These are phyloP conservation scores for Hydrotaea diabolus DNA, from an alignment of 2,888 invertebrate species.

Conservation along the genomic window DNA sequence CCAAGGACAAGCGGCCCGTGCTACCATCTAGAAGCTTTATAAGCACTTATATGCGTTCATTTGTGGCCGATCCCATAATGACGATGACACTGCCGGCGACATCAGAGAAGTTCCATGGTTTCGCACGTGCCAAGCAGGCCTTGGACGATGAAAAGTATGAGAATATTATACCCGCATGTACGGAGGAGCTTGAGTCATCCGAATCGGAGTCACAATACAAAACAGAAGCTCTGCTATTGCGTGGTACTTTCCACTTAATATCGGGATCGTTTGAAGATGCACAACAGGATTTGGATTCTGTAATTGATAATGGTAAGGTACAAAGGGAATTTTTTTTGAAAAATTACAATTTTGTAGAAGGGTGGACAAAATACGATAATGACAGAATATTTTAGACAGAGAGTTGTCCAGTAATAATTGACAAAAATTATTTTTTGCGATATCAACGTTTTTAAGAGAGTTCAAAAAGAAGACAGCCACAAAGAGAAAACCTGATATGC, in stretches of 20 bases:
- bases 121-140: constrained; percentile 86
- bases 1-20: constrained; percentile 85
- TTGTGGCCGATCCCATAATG: constrained; percentile 91
- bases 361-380: neutral
- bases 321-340: too few species aligned
- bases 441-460: too few species aligned
- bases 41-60: constrained; percentile 92
- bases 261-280: constrained; percentile 89
- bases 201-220: constrained; percentile 84
- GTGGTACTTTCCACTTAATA: constrained; percentile 92
- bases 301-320: constrained; percentile 84
- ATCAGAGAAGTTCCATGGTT: constrained; percentile 82
- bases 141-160: constrained; percentile 88
- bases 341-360: too few species aligned
- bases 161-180: constrained; percentile 89
- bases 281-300: constrained; percentile 86
- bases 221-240: constrained; percentile 88
- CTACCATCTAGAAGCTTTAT: constrained; percentile 94
- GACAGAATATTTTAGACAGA: too few species aligned
- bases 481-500: too few species aligned
- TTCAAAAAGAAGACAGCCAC: too few species aligned
- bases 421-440: too few species aligned
- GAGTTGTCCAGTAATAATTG: too few species aligned
- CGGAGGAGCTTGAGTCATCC: constrained; percentile 87
- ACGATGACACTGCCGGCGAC: constrained; percentile 79